These are phyloP conservation scores for Acromyrmex echinatior DNA, from an alignment of 1,140 invertebrate species.

Conservation along the genomic window DNA sequence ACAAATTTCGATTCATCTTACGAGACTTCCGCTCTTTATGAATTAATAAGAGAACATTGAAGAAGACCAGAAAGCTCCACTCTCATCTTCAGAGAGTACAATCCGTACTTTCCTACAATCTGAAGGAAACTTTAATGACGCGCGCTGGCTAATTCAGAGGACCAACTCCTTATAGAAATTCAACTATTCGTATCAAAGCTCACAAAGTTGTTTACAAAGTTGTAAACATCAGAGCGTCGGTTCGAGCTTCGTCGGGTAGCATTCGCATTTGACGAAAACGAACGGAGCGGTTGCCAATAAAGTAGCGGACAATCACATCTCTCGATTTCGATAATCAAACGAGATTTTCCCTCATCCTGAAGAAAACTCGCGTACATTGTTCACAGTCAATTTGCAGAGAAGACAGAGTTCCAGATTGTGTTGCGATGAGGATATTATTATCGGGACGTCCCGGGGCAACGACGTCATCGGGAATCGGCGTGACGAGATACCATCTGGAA, in stretches of 20 bases:
- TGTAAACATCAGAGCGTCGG: background rate
- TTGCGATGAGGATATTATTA: conserved; percentile 26
- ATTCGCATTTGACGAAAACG: background rate
- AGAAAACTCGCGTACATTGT: background rate
- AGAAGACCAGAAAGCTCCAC: background rate
- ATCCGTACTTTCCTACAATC: background rate
- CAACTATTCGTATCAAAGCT: conserved; percentile 19
- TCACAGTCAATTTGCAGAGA: background rate
- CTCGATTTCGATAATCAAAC: conserved; percentile 10
- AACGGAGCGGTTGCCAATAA: background rate
- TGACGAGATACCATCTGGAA: conserved; percentile 21
- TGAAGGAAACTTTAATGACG: conserved; percentile 18
- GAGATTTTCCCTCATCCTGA: background rate
- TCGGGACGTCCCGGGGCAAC: conserved; percentile 1
- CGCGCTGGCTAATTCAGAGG: conserved; percentile 46
- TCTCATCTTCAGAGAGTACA: background rate
- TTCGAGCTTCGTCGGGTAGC: no score
- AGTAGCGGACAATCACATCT: background rate
- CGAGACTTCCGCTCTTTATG: background rate
- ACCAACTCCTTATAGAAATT: conserved; percentile 53
- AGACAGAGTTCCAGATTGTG: background rate
- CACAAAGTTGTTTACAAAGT: background rate
- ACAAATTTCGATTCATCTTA: background rate
- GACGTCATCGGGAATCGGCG: conserved; percentile 7
- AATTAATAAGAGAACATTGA: background rate